Evolutionary conservation across 2,797 vertebrate species (phyloP), one percentile per base, ranked within the genome.

Genomic region (Xiphorhynchus erythropygius): DNA sequence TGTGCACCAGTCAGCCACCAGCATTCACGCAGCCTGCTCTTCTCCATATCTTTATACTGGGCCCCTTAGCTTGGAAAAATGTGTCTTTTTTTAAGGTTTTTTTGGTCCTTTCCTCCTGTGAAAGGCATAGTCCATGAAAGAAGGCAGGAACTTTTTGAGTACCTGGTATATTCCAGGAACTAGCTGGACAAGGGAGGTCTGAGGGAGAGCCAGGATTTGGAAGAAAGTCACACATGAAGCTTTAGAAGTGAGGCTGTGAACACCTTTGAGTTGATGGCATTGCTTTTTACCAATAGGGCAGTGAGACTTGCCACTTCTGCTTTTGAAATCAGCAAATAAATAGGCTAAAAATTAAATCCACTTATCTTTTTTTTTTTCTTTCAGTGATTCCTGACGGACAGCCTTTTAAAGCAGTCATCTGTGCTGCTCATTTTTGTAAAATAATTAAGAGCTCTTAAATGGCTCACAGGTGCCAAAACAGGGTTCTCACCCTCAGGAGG

Each of bases 361-460:
- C n/a, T 69, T 56, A 6, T 4, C 18, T 75, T 16, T 44, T 42
- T 32, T 32, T 12, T 46, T 46, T 42, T 47, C 39, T 75, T 73
- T 63, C 23, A 11, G 3, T 25, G 16, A 22, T 73, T 85, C 50
- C 37, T 86, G 33, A 19, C 23, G 44, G 73, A 57, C 75, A 7
- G 3, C 0, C 8, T 60, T 81, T 67, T 32, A 80, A 84, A 64
- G 49, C 37, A 13, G 25, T 27, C 5, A 1, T 69, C 60, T 69
- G 23, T 52, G 44, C 53, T 82, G 80, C 47, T 60, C 37, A 12
- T 47, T 94, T 93, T 70, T 81, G 67, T 83, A 47, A 95, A 91
- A 87, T 47, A 64, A 80, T 67, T 25, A 62, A 53, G 67, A 71
- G 17, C 28, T 79, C 30, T 57, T 50, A 42, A 71, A 27, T 71